Percentiles rank a stretch among this genome's conserved stretches.
These are phyloP conservation scores for Muschampia plurimacula DNA, from an alignment of 2,888 invertebrate species.

Conservation along the genomic window DNA sequence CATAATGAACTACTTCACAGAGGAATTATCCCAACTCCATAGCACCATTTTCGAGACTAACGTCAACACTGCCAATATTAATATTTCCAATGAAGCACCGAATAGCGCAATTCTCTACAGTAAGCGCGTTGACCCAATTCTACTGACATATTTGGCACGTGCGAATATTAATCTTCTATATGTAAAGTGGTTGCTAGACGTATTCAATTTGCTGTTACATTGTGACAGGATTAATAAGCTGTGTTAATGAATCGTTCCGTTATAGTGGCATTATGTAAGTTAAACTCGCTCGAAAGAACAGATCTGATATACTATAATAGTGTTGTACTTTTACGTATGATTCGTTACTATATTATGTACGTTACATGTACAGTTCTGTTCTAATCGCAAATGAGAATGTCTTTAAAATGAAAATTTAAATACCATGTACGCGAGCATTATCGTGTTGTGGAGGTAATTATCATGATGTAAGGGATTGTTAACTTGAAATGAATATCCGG, in stretches of 20 bases:
- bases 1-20: slow-evolving; percentile 21
- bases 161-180: slow-evolving; percentile 45
- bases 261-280: slow-evolving; percentile 13
- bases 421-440: too few relatives aligned
- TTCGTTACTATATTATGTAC: too few relatives aligned
- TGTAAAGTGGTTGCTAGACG: slow-evolving; percentile 47
- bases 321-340: not conserved
- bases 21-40: slow-evolving; percentile 20
- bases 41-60: slow-evolving; percentile 21
- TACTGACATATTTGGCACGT: slow-evolving; percentile 49
- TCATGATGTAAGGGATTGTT: too few relatives aligned
- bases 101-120: slow-evolving; percentile 42
- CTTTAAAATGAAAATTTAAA: too few relatives aligned
- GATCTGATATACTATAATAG: not conserved
- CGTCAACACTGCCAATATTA: slow-evolving; percentile 43
- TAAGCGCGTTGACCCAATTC: slow-evolving; percentile 49
- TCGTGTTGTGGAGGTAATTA: too few relatives aligned
- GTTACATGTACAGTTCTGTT: too few relatives aligned
- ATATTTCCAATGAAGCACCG: slow-evolving; percentile 43
- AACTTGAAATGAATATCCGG: too few relatives aligned
- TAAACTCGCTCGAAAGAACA: slow-evolving; percentile 6
- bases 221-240: slow-evolving; percentile 40
- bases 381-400: too few relatives aligned
- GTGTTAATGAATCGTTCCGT: slow-evolving; percentile 39
- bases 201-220: slow-evolving; percentile 42